Evolutionary conservation across 2,797 vertebrate genomes (phyloP).

Genomic region (Gallinago nigripennis): DNA sequence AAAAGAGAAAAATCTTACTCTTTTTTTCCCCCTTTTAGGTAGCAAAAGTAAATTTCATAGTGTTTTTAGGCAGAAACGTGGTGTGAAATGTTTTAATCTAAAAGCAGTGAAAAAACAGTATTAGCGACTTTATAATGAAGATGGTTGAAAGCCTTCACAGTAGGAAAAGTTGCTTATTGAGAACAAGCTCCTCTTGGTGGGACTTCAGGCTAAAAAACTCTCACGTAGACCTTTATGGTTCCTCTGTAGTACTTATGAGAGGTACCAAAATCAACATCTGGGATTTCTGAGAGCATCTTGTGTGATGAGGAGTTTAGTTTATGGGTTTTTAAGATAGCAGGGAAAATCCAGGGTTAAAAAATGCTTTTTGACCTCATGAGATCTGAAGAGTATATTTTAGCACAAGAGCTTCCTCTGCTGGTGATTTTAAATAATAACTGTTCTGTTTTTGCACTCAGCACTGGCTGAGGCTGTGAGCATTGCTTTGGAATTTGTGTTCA

Average conservation of each 20-base stretch:
- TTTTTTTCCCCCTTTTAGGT: not conserved
- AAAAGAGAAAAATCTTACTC: not conserved
- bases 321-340: not conserved
- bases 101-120: not conserved
- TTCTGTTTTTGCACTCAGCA: not conserved
- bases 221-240: not conserved
- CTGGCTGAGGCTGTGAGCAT: not conserved
- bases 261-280: not conserved
- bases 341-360: not conserved
- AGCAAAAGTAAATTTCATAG: not conserved
- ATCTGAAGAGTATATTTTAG: not conserved
- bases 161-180: not conserved
- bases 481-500: not conserved
- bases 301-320: not conserved
- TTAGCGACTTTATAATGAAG: not conserved
- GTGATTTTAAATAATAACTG: not conserved
- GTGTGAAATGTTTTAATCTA: not conserved
- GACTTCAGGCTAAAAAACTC: not conserved
- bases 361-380: not conserved
- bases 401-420: constrained; percentile 54
- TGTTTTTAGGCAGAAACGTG: not conserved
- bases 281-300: not conserved
- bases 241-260: not conserved
- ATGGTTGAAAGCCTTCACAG: not conserved
- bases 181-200: not conserved